These are phyloP conservation scores for Phocoena sinus DNA, from an alignment of 2,113 vertebrate genomes.

Conservation along the genomic window DNA sequence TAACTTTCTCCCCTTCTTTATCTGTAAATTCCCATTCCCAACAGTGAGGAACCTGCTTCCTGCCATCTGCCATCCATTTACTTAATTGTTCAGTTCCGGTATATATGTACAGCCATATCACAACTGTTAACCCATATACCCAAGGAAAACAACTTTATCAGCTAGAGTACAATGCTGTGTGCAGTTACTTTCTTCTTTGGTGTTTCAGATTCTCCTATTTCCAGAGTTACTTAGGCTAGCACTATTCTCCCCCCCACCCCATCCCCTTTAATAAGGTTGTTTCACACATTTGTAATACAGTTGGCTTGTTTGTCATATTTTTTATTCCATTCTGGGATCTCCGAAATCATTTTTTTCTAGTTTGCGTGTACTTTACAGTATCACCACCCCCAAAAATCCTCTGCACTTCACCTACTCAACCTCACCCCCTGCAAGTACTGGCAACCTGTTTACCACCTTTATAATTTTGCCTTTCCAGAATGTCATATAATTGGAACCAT, in stretches of 20 bases:
- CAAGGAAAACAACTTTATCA: background rate
- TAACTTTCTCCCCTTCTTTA: background rate
- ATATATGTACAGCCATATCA: background rate
- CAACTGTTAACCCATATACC: too few species aligned
- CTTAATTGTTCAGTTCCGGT: background rate
- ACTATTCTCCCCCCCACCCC: background rate
- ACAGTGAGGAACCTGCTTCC: background rate
- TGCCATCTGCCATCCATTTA: background rate
- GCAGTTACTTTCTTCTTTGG: background rate
- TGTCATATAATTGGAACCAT: background rate
- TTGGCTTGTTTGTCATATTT: background rate
- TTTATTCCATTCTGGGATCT: background rate
- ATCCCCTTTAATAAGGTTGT: background rate
- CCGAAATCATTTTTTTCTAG: background rate
- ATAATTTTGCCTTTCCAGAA: background rate
- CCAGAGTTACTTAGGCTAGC: background rate
- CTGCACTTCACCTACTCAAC: background rate
- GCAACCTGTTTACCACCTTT: background rate
- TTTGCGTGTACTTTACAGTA: background rate
- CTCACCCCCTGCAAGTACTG: background rate
- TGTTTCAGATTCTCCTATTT: background rate
- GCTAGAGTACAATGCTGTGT: background rate
- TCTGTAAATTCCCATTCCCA: background rate
- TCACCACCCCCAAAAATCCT: background rate
- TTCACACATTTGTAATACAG: background rate